These are phyloP conservation scores for Alloscopus bannaensis DNA, from an alignment of 2,888 invertebrate species.

Conservation along the genomic window DNA sequence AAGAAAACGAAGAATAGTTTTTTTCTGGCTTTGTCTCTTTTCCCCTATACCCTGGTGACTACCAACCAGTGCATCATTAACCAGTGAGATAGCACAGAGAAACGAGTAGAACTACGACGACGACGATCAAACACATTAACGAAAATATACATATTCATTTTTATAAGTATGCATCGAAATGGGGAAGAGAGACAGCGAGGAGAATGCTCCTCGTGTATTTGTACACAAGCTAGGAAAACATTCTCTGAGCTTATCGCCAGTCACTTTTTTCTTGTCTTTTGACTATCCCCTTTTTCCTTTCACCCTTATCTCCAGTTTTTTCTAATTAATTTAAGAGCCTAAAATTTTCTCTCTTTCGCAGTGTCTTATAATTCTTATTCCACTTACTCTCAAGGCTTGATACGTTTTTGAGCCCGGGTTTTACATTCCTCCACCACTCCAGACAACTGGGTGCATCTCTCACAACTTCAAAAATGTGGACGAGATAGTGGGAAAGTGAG, in stretches of 20 bases:
- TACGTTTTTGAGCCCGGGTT: conserved; percentile 4
- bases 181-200: too few species aligned
- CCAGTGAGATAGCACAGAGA: conserved; percentile 22
- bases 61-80: conserved; percentile 48
- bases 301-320: conserved; percentile 72
- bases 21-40: too few species aligned
- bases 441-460: too few species aligned
- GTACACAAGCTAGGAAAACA: too few species aligned
- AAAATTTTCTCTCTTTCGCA: conserved; percentile 43
- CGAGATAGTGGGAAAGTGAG: neutral
- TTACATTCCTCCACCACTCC: too few species aligned
- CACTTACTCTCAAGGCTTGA: conserved; percentile 3
- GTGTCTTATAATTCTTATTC: neutral
- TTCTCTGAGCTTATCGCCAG: too few species aligned
- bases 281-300: conserved; percentile 56
- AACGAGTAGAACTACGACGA: too few species aligned
- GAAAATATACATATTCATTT: conserved; percentile 20
- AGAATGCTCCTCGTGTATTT: too few species aligned
- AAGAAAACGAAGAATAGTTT: conserved; percentile 16
- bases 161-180: too few species aligned
- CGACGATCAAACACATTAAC: conserved; percentile 9
- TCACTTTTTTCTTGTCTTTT: conserved; percentile 4
- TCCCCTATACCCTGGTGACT: conserved; percentile 18
- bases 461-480: too few species aligned
- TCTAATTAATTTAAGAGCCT: conserved; percentile 73